phyloP scores from a whole-genome alignment of 2,888 invertebrate genomes.

The Harpalus rufipes region DNA sequence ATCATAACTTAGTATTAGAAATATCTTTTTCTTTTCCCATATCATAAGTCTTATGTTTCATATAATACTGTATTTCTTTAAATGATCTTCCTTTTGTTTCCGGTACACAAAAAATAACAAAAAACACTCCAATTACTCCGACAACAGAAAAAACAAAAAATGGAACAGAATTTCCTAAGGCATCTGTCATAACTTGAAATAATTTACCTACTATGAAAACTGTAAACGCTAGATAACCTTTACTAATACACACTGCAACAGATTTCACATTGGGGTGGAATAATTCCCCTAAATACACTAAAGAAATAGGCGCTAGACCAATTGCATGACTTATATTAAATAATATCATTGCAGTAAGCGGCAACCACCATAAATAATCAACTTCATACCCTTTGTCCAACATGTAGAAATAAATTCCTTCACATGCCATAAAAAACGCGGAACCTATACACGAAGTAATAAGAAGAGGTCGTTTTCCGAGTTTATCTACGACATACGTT shows the following conservation, averaged over 20 bases:
- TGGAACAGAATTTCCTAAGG: slow-evolving; percentile 51
- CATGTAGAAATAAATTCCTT: slow-evolving; percentile 77
- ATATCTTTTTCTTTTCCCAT: slow-evolving; percentile 4
- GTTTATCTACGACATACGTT: slow-evolving; percentile 80
- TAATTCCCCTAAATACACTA: slow-evolving; percentile 72
- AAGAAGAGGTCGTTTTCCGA: slow-evolving; percentile 79
- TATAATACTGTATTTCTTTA: slow-evolving; percentile 65
- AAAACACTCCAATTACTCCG: slow-evolving; percentile 48
- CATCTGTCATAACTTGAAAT: slow-evolving; percentile 62
- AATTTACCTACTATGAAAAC: slow-evolving; percentile 59
- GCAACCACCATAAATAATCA: slow-evolving; percentile 53
- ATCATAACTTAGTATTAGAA: slow-evolving; percentile 31
- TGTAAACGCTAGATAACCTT: slow-evolving; percentile 39
- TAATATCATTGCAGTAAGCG: slow-evolving; percentile 59
- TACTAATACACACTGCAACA: slow-evolving; percentile 47
- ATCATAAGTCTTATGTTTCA: slow-evolving; percentile 57
- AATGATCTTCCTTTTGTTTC: slow-evolving; percentile 67
- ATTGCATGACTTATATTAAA: slow-evolving; percentile 66
- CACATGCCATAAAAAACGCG: slow-evolving; percentile 75
- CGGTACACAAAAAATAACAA: slow-evolving; percentile 66
- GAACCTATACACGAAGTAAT: slow-evolving; percentile 78
- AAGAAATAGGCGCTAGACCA: slow-evolving; percentile 74
- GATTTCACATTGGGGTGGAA: slow-evolving; percentile 72
- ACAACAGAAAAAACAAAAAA: slow-evolving; percentile 65
- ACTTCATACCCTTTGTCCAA: slow-evolving; percentile 43